Base-by-base conservation (phyloP, 2,113 vertebrate species). In the Passer montanus region DNA sequence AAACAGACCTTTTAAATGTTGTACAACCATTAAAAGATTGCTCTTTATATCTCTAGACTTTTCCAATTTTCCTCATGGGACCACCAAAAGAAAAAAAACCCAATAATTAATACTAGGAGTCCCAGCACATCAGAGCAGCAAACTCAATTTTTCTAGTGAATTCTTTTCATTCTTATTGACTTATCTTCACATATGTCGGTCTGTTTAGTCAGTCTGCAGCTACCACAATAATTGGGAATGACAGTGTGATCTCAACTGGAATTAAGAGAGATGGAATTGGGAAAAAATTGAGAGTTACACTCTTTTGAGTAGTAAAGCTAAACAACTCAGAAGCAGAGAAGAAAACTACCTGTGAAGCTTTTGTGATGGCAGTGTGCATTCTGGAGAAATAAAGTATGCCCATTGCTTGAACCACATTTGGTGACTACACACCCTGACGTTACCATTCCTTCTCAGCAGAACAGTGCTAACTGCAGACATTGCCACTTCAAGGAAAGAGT, bases 391-490 rank as follows among this genome's bases (percentile, higher is more conserved):
- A 70, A 70, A 83, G 4, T 10, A 50, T n/a, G 20, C 5, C 17
- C 2, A 3, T 41, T 62, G 2, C 22, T 79, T 74, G 62, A 27
- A 39, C 22, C 22, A 49, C 14, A 24, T 26, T 7, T 43, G 6
- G 11, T 76, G 52, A 24, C 23, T 46, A 13, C n/a, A 53, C 8
- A 47, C 2, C 8, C 30, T 75, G 18, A 41, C 0, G 0, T 35
- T 58, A 28, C 21, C 6, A 5, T 33, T 23, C 4, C 20, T 89
- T 75, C 50, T 83, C 33, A 62, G 23, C 81, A 62, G 8, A 74
- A 8, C 19, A 39, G 11, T 43, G 53, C 31, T 74, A 73, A 27
- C 44, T 47, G 19, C 53, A 68, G 59, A 10, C 7, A 18, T 6
- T 35, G 24, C 14, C 2, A 3, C 15, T 82, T 66, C 30, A 41